Evolutionary conservation across 2,888 invertebrate species (phyloP), one percentile per base, ranked within the genome.

Genomic region (Seira ritae): DNA sequence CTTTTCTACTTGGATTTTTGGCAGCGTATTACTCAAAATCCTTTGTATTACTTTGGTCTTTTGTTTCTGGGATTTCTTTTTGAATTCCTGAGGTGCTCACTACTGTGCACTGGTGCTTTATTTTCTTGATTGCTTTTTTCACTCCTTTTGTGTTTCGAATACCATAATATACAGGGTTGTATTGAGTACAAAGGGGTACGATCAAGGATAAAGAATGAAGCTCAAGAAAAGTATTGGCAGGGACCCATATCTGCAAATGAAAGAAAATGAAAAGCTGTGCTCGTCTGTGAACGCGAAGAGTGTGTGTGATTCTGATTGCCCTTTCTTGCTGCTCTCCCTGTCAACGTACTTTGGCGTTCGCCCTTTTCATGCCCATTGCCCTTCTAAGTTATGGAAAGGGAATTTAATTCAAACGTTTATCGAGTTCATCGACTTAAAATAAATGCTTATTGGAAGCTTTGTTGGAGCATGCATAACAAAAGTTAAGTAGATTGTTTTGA

Each of bases 121-220:
- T 60, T 77, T 69, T 76, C 76, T 31, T 68, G 50, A 67, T 55
- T 77, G n/a, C 69, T 65, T 80, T 67, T 68, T 67, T 76, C 23
- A 42, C n/a, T 68, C 19, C 69, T 17, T 69, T 31, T 42, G 55
- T 67, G n/a, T 31, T 80, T 55, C 37, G 23, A 73, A 23, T 67
- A 19, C 65, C 10, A 55, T 55, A 73, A 50, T 37, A 66, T 73
- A 66, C 55, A 50, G 70, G 31, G n/a, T 24, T 8, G 31, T n/a
- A 23, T n/a, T 22, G 42, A 42, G 46, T 46, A 46, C 6, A 42
- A 22, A 20, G 50, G 70, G 42, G 42, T 42, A 42, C 42, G 42
- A 42, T 42, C 42, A 42, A 42, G 42, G 69, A 77, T 55, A 68
- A 31, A 46, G 60, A 62, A 69, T 20, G 42, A 60, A 1, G 31